Percentiles rank a stretch among this genome's conserved stretches.
phyloP scores from a whole-genome alignment of 2,113 vertebrate species.

The Maccullochella peelii region DNA sequence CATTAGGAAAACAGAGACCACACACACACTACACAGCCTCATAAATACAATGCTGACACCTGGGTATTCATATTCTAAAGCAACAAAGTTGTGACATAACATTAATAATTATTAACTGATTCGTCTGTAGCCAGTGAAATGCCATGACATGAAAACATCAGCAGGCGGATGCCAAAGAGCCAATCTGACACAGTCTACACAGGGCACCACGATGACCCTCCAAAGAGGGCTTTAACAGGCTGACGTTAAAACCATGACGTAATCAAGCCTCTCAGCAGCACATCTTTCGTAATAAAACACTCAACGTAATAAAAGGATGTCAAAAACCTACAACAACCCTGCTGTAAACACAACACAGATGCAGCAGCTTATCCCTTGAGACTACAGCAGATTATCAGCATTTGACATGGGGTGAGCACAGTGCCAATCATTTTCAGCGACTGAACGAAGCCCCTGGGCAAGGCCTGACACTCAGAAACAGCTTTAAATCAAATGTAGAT shows the following conservation, averaged over 20 bases:
- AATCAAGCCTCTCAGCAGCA: slow-evolving; percentile 43
- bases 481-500: slow-evolving; percentile 23
- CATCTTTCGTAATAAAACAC: slow-evolving; percentile 48
- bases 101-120: slow-evolving; percentile 15
- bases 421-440: slow-evolving; percentile 30
- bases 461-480: background rate
- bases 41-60: background rate
- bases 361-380: slow-evolving; percentile 49
- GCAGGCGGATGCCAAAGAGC: slow-evolving; percentile 36
- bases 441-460: background rate
- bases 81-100: slow-evolving; percentile 2
- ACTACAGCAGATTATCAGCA: slow-evolving; percentile 54
- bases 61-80: background rate
- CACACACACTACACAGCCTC: background rate
- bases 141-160: slow-evolving; percentile 14
- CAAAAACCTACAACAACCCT: slow-evolving; percentile 6
- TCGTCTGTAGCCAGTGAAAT: slow-evolving; percentile 19
- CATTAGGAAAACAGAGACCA: background rate
- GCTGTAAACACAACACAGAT: slow-evolving; percentile 36
- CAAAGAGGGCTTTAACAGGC: slow-evolving; percentile 50
- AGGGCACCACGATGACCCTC: slow-evolving; percentile 10
- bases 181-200: slow-evolving; percentile 48
- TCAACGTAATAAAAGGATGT: slow-evolving; percentile 31
- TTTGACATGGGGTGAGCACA: slow-evolving; percentile 27
- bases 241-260: slow-evolving; percentile 48